These are phyloP conservation scores for Heliconius ethilla DNA, from an alignment of 2,888 invertebrate species.

Conservation along the genomic window DNA sequence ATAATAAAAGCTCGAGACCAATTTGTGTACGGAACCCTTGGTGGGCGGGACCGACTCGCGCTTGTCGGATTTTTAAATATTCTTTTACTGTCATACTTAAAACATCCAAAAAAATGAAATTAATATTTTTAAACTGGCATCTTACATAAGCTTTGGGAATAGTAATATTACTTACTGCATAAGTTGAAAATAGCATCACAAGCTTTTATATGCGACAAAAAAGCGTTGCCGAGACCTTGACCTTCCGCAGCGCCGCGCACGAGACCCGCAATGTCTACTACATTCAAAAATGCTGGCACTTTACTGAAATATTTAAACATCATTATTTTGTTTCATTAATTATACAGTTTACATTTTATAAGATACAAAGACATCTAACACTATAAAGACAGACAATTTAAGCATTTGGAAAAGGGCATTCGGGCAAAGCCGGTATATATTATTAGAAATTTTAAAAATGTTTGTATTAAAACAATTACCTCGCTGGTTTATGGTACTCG, in stretches of 20 bases:
- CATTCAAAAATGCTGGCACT: conserved; percentile 98
- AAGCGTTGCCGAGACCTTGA: conserved; percentile 98
- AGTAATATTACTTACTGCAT: conserved; percentile 87
- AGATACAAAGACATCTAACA: not conserved
- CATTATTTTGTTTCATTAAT: not conserved
- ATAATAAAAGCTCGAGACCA: too few relatives aligned
- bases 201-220: conserved; percentile 98
- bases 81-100: not conserved
- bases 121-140: not conserved
- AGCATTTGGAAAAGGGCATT: not conserved
- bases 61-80: not conserved
- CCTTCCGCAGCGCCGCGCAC: conserved; percentile 99
- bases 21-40: too few relatives aligned
- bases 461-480: conserved; percentile 79
- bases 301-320: conserved; percentile 85
- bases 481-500: conserved; percentile 95
- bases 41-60: too few relatives aligned
- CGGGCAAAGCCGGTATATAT: not conserved
- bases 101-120: not conserved
- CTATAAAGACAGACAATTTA: not conserved
- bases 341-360: not conserved
- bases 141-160: not conserved
- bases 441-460: not conserved
- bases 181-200: conserved; percentile 99
- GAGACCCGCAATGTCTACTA: conserved; percentile 98